phyloP scores from a whole-genome alignment of 1,140 invertebrate species.

The Microplitis mediator region DNA sequence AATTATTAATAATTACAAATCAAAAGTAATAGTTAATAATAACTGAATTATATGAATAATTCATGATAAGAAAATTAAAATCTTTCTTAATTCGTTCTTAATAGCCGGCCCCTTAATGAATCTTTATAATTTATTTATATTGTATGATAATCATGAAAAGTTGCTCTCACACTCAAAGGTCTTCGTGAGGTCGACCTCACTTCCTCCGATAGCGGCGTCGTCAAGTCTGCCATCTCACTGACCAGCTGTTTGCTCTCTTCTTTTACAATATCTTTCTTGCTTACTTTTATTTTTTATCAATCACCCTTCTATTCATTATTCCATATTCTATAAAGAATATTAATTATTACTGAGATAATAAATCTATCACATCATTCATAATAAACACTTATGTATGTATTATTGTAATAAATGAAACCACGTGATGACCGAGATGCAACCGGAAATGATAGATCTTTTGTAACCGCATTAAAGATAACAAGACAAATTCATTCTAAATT shows the following conservation, averaged over 20 bases:
- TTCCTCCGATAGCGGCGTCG: constrained; percentile 55
- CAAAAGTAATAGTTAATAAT: too few relatives aligned
- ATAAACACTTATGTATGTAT: not conserved
- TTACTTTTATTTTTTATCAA: not conserved
- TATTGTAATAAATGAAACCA: not conserved
- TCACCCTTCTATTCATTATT: not conserved
- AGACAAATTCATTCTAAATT: too few relatives aligned
- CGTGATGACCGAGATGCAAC: not conserved
- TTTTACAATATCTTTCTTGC: not conserved
- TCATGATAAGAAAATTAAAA: too few relatives aligned
- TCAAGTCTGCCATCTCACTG: constrained; percentile 35
- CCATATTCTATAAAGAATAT: not conserved
- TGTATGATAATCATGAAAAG: constrained; percentile 24
- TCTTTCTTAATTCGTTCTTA: too few relatives aligned
- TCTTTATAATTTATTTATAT: not conserved
- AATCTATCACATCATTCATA: not conserved
- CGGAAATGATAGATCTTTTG: not conserved
- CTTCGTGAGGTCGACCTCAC: constrained; percentile 51
- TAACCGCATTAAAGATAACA: too few relatives aligned
- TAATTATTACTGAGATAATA: not conserved
- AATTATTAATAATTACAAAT: too few relatives aligned
- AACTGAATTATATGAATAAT: too few relatives aligned
- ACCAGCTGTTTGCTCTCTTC: not conserved
- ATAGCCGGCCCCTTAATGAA: too few relatives aligned
- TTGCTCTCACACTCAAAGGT: constrained; percentile 35